Evolutionary conservation across 2,888 invertebrate species (phyloP).

Genomic region (Drosophila anomelani): DNA sequence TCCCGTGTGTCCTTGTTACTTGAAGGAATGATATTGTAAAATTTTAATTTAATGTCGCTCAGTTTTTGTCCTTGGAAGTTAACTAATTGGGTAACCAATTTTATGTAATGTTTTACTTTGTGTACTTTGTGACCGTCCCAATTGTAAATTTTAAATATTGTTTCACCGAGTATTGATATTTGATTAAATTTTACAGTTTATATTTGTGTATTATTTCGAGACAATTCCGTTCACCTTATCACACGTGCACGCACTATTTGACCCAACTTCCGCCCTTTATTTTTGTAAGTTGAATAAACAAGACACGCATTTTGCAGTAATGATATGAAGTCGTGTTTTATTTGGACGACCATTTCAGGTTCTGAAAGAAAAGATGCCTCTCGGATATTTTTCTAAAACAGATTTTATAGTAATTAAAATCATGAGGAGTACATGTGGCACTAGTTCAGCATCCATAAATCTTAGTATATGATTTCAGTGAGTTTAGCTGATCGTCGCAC

Average conservation of each 20-base stretch:
- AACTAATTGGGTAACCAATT: neutral
- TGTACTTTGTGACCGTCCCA: constrained; percentile 12
- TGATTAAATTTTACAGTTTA: neutral
- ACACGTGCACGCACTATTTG: neutral
- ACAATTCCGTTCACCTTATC: too few species aligned
- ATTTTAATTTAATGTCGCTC: neutral
- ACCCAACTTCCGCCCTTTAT: constrained; percentile 28
- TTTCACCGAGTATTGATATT: neutral
- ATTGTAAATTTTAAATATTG: neutral
- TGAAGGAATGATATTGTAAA: neutral
- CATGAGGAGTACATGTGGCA: too few species aligned
- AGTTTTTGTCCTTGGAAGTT: constrained; percentile 7
- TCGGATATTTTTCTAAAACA: too few species aligned
- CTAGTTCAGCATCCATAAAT: neutral
- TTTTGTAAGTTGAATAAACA: constrained; percentile 30
- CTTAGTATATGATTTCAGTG: neutral
- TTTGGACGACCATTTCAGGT: neutral
- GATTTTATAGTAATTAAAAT: too few species aligned
- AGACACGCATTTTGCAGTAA: constrained; percentile 17
- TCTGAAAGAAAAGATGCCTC: neutral
- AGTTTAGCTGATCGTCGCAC: too few species aligned
- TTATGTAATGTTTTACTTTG: constrained; percentile 3
- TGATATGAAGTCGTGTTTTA: constrained; percentile 1
- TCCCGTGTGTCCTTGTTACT: neutral
- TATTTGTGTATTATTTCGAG: neutral